phyloP scores from a whole-genome alignment of 2,888 invertebrate species.

The Drosophila fulvimacula region DNA sequence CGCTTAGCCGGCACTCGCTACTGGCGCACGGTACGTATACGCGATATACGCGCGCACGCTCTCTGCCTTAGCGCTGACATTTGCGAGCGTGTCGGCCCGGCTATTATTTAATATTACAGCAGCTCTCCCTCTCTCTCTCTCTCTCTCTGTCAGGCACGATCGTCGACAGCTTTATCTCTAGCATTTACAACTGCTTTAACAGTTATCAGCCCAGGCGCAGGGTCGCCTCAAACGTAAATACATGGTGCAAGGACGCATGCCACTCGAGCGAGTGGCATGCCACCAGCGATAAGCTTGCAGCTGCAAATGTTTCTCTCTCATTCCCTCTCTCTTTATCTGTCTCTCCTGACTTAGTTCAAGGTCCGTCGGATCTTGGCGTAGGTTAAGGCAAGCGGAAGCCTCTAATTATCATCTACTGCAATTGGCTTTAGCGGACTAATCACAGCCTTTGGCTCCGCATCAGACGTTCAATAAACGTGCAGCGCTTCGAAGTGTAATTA shows the following conservation, averaged over 20 bases:
- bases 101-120: slow-evolving; percentile 71
- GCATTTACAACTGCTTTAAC: slow-evolving; percentile 14
- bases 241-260: neutral
- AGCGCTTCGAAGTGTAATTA: neutral
- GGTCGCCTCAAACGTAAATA: neutral
- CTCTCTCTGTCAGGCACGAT: neutral
- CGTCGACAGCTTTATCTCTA: slow-evolving; percentile 25
- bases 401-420: slow-evolving; percentile 2
- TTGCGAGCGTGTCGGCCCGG: slow-evolving; percentile 46
- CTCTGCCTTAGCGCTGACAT: slow-evolving; percentile 58
- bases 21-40: slow-evolving; percentile 63
- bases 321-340: neutral
- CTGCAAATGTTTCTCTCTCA: neutral
- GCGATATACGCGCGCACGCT: slow-evolving; percentile 66
- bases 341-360: slow-evolving; percentile 18
- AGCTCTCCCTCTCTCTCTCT: neutral
- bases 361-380: slow-evolving; percentile 29
- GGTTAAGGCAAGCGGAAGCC: slow-evolving; percentile 23
- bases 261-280: slow-evolving; percentile 12
- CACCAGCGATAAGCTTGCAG: slow-evolving; percentile 12
- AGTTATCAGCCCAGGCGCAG: slow-evolving; percentile 14
- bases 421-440: slow-evolving; percentile 6
- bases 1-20: slow-evolving; percentile 36
- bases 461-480: neutral
- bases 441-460: neutral